phyloP scores from a whole-genome alignment of 2,797 vertebrate genomes.

The Pristis pectinata region DNA sequence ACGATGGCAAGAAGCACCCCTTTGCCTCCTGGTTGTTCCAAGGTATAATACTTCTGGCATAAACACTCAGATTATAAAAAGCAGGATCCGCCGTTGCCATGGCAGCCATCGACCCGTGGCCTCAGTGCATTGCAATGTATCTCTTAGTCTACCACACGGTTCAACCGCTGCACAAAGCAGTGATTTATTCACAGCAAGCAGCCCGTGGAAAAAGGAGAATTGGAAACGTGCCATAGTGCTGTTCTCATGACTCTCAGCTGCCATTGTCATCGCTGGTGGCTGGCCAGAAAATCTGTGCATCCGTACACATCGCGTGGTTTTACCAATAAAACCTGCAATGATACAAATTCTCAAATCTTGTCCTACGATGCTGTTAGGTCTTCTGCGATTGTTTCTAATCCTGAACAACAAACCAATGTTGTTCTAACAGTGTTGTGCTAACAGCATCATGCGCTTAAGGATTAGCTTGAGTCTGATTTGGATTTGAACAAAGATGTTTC shows the following conservation, averaged over 20 bases:
- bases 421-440: too few relatives aligned
- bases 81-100: slow-evolving; percentile 56
- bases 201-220: slow-evolving; percentile 41
- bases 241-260: slow-evolving; percentile 56
- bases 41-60: background rate
- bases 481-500: background rate
- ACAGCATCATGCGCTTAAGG: background rate
- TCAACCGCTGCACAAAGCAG: slow-evolving; percentile 64
- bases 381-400: too few relatives aligned
- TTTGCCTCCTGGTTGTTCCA: background rate
- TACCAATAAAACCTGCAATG: background rate
- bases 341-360: background rate
- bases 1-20: background rate
- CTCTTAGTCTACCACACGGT: slow-evolving; percentile 55
- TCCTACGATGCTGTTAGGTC: background rate
- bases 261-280: slow-evolving; percentile 13
- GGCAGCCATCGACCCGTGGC: slow-evolving; percentile 53
- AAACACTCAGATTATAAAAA: slow-evolving; percentile 36
- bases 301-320: slow-evolving; percentile 5
- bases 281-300: background rate
- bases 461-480: background rate
- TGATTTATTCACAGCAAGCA: slow-evolving; percentile 63
- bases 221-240: slow-evolving; percentile 53
- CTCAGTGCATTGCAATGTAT: slow-evolving; percentile 57
- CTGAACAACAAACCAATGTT: too few relatives aligned